Evolutionary conservation across 2,113 vertebrate genomes (phyloP), one percentile per base, ranked within the genome.

Genomic region (Myotis davidii): DNA sequence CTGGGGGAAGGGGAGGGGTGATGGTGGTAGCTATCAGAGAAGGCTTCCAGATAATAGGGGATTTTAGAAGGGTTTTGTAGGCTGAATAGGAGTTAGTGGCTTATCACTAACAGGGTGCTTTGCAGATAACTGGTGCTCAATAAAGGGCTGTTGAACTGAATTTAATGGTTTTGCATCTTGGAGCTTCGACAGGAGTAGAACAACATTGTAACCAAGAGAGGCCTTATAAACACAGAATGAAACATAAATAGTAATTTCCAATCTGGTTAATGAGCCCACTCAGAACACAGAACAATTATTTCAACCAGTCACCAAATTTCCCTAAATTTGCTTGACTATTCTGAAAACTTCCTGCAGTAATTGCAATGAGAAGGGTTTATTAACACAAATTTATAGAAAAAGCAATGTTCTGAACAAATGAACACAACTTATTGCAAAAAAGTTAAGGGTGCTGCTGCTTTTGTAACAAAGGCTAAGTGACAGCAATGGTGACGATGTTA

Each of bases 181-280:
- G 81, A 69, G 34, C 50, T 97, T 64, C 81, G 37, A 85, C 0
- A 64, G 45, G 67, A 88, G 37, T 32, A 88, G 83, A 65, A 87
- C 34, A 54, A 18, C 18, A 81, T 69, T 84, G 39, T 50, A 88
- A 79, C 37, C 18, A 56, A 91, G 77, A 16, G 50, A 94, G 48
- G 77, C 70, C 88, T 90, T 92, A 45, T 48, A 74, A 8, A 88
- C 79, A 39, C 50, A 69, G 74, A 84, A 56, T 59, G 65, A 95
- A 81, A 76, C 8, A 48, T 3, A 86, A 83, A 70, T 16, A 73
- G 84, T 45, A 8, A 69, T 85, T 91, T 95, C 59, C 61, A 94
- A 70, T 79, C 76, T 85, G 65, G 82, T 52, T 95, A 94, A 94
- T 61, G 85, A 91, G 86, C 67, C 90, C 39, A 73, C 54, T 81